Conservation (phyloP, 1,140 invertebrate genomes). For the Bombus superbus region DNA sequence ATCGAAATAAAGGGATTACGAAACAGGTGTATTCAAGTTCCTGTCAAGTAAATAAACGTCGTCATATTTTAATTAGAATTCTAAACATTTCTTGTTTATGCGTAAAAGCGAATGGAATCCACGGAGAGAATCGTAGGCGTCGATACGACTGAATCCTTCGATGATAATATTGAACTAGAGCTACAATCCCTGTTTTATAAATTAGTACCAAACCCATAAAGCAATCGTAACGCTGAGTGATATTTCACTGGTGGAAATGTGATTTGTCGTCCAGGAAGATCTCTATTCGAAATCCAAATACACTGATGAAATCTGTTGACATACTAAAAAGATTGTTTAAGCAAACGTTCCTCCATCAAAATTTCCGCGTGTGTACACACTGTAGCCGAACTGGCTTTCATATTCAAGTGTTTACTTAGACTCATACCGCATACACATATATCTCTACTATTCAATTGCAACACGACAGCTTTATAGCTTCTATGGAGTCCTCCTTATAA, state of each 20-base stretch:
- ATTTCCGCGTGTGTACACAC: conserved; percentile 20
- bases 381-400: conserved; percentile 9
- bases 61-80: too few species aligned
- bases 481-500: conserved; percentile 44
- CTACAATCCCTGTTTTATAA: neutral
- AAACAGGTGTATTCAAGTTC: neutral
- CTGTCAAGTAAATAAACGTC: neutral
- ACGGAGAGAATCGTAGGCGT: too few species aligned
- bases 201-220: neutral
- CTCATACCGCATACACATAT: conserved; percentile 12
- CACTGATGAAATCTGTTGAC: conserved; percentile 9
- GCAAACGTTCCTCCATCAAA: conserved; percentile 23
- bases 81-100: too few species aligned
- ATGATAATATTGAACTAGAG: too few species aligned
- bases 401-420: conserved; percentile 51
- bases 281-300: neutral
- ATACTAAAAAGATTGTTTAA: conserved; percentile 17
- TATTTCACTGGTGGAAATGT: neutral
- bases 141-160: too few species aligned
- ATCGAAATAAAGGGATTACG: neutral
- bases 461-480: conserved; percentile 44
- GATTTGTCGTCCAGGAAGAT: neutral
- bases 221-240: neutral
- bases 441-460: conserved; percentile 51
- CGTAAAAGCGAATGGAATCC: too few species aligned